Evolutionary conservation across 2,888 invertebrate species (phyloP).

Genomic region (Amblyjoppa proteus): DNA sequence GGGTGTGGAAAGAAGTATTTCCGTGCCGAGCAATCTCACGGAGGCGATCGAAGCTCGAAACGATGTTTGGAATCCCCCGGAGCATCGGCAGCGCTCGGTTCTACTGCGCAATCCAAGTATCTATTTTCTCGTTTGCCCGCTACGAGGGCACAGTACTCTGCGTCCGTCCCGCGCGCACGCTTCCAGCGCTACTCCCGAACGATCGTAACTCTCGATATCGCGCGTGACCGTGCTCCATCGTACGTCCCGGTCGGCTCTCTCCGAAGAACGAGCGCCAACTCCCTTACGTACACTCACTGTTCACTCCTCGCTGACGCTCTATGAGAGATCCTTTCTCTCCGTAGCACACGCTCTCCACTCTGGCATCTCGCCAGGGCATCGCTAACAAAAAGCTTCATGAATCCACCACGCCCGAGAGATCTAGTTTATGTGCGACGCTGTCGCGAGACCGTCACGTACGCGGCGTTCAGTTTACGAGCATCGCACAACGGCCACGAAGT

Average conservation of each 20-base stretch:
- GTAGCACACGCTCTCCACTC: conserved; percentile 15
- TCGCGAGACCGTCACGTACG: conserved; percentile 66
- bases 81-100: conserved; percentile 16
- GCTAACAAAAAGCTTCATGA: conserved; percentile 51
- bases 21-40: conserved; percentile 31
- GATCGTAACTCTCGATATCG: conserved; percentile 64
- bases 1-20: conserved; percentile 22
- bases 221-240: conserved; percentile 56
- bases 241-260: conserved; percentile 23
- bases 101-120: conserved; percentile 28
- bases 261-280: conserved; percentile 25
- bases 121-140: conserved; percentile 18
- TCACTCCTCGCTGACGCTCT: conserved; percentile 28
- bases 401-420: conserved; percentile 63
- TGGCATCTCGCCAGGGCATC: conserved; percentile 61
- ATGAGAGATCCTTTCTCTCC: conserved; percentile 40
- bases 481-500: conserved; percentile 36
- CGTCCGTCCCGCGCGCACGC: conserved; percentile 27
- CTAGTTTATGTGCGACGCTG: conserved; percentile 61
- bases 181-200: conserved; percentile 38
- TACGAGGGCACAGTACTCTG: conserved; percentile 19
- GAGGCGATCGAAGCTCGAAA: conserved; percentile 38
- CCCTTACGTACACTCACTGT: conserved; percentile 40
- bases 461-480: conserved; percentile 67
- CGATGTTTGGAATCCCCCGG: conserved; percentile 42